Conservation (phyloP, 1,140 invertebrate species). For the Cotesia typhae region DNA sequence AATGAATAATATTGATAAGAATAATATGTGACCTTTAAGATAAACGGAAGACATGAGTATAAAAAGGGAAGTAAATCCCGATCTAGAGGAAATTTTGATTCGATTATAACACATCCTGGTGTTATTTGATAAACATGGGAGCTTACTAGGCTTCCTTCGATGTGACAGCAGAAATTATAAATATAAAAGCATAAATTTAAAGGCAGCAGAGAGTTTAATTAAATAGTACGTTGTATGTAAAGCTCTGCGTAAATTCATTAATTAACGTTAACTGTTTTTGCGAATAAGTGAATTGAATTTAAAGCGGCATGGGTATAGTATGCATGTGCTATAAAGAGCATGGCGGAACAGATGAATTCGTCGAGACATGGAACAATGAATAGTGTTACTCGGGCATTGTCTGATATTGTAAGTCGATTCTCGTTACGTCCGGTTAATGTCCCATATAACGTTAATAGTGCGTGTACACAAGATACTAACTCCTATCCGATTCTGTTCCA, state of each 20-base stretch:
- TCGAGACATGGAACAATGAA: too few relatives aligned
- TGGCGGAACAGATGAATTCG: too few relatives aligned
- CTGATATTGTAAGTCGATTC: conserved; percentile 1
- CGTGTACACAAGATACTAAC: not conserved
- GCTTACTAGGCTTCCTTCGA: not conserved
- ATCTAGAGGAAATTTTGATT: conserved; percentile 1
- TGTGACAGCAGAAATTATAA: conserved; percentile 9
- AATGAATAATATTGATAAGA: too few relatives aligned
- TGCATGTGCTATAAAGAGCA: too few relatives aligned
- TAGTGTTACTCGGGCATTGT: not conserved
- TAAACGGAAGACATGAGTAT: not conserved
- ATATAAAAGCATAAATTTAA: not conserved
- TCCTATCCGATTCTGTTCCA: not conserved
- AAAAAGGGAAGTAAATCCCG: not conserved
- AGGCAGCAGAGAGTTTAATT: not conserved
- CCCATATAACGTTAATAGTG: not conserved
- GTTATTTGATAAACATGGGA: not conserved
- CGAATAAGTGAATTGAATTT: too few relatives aligned
- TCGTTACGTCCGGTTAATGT: not conserved
- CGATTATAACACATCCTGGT: too few relatives aligned
- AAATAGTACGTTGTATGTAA: too few relatives aligned
- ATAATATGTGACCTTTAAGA: too few relatives aligned
- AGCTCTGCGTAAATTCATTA: too few relatives aligned
- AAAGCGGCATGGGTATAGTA: too few relatives aligned
- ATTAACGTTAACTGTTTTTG: too few relatives aligned